Evolutionary conservation across 2,113 vertebrate species (phyloP), one percentile per base, ranked within the genome.

Genomic region (Suncus etruscus): DNA sequence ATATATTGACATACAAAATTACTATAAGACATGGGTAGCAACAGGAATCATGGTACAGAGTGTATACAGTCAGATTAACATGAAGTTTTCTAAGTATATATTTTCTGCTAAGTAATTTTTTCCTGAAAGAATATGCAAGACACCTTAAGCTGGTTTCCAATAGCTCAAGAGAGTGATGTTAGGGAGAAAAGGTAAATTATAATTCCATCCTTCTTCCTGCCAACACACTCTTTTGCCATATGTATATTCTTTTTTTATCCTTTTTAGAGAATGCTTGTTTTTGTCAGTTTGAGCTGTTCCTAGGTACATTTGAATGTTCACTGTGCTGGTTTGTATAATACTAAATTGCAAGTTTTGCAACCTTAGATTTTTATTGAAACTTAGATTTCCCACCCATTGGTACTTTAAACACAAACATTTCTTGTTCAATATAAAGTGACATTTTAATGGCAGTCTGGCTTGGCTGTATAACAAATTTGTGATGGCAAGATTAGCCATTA

Each of bases 351-450:
- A 89, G 22, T 68, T 94, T 87, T 92, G 47, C 11, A 61, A 86
- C 81, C 65, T 91, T 89, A 16, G 29, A 81, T 85, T 84, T 83
- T 90, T 48, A 83, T 61, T 79, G 92, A 78, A 90, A 51, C 74
- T 90, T 82, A 32, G 16, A 84, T 66, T 87, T 77, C 9, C 6
- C n/a, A 14, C 32, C 50, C 39, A 39, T 39, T 83, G 22, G 89
- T 77, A 50, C 39, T 79, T 68, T 48, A 82, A 83, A 90, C 66
- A 58, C 27, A 70, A 86, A 74, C 20, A 68, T 83, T 86, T 70
- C n/a, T 77, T 51, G 5, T 69, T 89, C 86, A 78, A 18, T 74
- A 85, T 81, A 45, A 87, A 61, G 27, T 88, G n/a, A 76, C 45
- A 72, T 77, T 87, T 20, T 75, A 92, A 76, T 48, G 74, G 84